Evolutionary conservation across 2,113 vertebrate genomes (phyloP), one percentile per base, ranked within the genome.

Genomic region (Oreocharis arfaki): DNA sequence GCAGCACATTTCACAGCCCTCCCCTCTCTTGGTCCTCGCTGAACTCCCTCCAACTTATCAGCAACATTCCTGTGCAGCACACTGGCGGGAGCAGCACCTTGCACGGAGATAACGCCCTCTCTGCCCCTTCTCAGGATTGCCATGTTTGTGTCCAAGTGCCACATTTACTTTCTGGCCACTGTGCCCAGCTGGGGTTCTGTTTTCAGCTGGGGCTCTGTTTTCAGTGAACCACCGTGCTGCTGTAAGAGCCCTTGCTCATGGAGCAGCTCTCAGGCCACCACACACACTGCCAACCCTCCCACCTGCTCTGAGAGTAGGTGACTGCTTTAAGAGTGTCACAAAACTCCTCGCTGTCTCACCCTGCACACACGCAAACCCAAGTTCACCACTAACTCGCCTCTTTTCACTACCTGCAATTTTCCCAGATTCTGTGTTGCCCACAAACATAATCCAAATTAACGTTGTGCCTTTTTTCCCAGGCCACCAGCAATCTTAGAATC

Each of bases 11-110:
- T 57, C n/a, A 11, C 73, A 87, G 68, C n/a, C 37, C 16, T 87
- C 18, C 73, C 89, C 57, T 89, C 73, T 77, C 73, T 17, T 3
- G 30, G 68, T 77, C 44, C 84, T 86, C 86, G 83, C 71, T 84
- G 79, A 86, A 89, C 39, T 95, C 74, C 23, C 56, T 90, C 74
- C 65, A 87, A 26, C 75, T 96, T 95, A 92, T 91, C 95, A 96
- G 86, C 60, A 69, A 28, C 91, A 91, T 95, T 94, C 91, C 89
- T 76, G 80, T 0, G 1, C 47, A 41, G 77, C 84, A 63, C 0
- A 3, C 65, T 50, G 76, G 69, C 0, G 1, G 68, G 44, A 91
- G 74, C 61, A 90, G 93, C 81, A 78, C 89, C 87, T 92, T 89
- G 68, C 64, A 52, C 73, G 0, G 0, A 71, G 84, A 81, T 69